Evolutionary conservation across 2,888 invertebrate genomes (phyloP), one percentile per base, ranked within the genome.

Genomic region (Epirrhoe tristata): DNA sequence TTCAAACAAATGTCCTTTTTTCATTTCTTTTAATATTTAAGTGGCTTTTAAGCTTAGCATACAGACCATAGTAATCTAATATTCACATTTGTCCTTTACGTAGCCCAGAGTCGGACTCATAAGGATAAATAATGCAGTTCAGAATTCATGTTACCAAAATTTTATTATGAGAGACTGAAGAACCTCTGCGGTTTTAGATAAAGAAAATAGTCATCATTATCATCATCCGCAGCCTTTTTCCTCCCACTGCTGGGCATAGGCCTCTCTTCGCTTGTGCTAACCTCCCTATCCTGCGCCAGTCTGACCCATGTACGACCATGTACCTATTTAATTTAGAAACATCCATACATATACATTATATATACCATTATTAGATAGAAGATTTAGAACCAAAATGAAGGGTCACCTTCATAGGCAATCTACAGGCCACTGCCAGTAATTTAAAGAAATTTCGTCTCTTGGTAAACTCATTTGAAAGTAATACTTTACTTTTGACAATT

Each of bases 41-140:
- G 39, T 12, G 16, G 16, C 48, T 48, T 39, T 56, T 43, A 24
- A 24, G 43, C 43, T 43, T 31, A 43, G 16, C 17, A 36, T 5
- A 43, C 12, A 36, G 10, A n/a, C 7, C 16, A 31, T 7, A 7
- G 31, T 39, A 55, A 6, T 55, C 6, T 50, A 14, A 17, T 53
- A 53, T 58, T 53, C 43, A 46, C 52, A 53, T 34, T 16, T n/a
- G 54, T 39, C 58, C 58, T 60, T 57, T 48, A 52, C 7, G 46
- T 34, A 66, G 36, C 36, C 16, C 52, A 60, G 58, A 48, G 61
- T 58, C 61, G 58, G 57, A 57, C 61, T 36, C 16, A 24, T 57
- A 53, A 31, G 48, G 10, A 61, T 60, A 57, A 57, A 53, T 63
- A 48, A 34, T 58, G 52, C 46, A 58, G 17, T 48, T 12, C 50